phyloP scores from a whole-genome alignment of 2,888 invertebrate species.

The Drosophila subsilvestris region DNA sequence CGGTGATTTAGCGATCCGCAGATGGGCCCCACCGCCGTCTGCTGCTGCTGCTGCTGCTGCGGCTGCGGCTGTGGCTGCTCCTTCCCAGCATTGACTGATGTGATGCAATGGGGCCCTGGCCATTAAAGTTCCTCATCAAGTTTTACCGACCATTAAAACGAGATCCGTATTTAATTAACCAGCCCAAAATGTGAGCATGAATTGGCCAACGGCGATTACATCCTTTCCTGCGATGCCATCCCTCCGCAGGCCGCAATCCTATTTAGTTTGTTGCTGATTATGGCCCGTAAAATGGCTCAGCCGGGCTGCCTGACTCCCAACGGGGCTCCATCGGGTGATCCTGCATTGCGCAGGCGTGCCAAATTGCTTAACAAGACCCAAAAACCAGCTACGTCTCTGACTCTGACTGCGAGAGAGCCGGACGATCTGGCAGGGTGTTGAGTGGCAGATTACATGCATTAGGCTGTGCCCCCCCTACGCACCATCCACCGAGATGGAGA shows the following conservation, averaged over 20 bases:
- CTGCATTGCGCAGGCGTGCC: constrained; percentile 46
- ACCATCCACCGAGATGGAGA: constrained; percentile 12
- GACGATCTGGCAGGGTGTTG: constrained; percentile 75
- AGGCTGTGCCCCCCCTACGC: constrained; percentile 71
- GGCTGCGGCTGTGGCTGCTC: constrained; percentile 19
- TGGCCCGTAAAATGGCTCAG: constrained; percentile 37
- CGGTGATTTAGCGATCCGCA: constrained; percentile 75
- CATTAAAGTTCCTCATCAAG: constrained; percentile 82
- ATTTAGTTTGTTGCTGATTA: constrained; percentile 54
- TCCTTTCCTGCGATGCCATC: not conserved
- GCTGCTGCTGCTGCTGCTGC: constrained; percentile 10
- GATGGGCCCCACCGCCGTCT: too few species aligned
- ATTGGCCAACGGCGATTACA: constrained; percentile 68
- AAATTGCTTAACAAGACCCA: constrained; percentile 70
- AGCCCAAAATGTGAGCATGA: constrained; percentile 84
- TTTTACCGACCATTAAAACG: constrained; percentile 83
- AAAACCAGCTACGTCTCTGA: not conserved
- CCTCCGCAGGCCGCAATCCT: constrained; percentile 11
- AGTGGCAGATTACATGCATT: constrained; percentile 81
- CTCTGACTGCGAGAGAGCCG: constrained; percentile 5
- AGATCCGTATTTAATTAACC: constrained; percentile 82
- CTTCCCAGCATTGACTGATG: constrained; percentile 3
- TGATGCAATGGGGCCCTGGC: constrained; percentile 20
- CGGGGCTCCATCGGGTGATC: not conserved
- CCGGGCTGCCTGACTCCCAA: too few species aligned